Evolutionary conservation across 2,888 invertebrate genomes (phyloP).

Genomic region (Tiliacea citrago): DNA sequence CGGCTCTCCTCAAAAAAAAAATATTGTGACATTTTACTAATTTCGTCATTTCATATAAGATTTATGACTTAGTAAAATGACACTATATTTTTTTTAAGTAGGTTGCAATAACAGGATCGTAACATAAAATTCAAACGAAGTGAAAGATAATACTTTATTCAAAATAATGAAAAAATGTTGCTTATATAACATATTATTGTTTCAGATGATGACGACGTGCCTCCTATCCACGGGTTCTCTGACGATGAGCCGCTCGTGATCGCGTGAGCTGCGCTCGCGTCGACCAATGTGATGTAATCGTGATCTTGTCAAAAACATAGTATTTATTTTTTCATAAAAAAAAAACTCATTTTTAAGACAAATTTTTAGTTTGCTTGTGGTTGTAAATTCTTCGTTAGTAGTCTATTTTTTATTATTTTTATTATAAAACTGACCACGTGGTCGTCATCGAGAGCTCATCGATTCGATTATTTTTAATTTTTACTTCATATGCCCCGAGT

Average conservation of each 20-base stretch:
- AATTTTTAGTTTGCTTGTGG: slow-evolving; percentile 43
- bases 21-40: no score
- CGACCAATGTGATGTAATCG: slow-evolving; percentile 75
- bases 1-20: no score
- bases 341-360: slow-evolving; percentile 35
- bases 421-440: slow-evolving; percentile 27
- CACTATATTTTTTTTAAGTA: no score
- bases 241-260: slow-evolving; percentile 98
- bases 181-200: slow-evolving; percentile 29
- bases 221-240: slow-evolving; percentile 97
- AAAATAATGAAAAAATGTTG: slow-evolving; percentile 16
- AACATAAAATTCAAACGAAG: background rate
- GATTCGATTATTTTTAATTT: slow-evolving; percentile 51
- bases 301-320: slow-evolving; percentile 82
- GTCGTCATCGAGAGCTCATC: slow-evolving; percentile 41
- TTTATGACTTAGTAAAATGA: no score
- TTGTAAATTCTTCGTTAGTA: slow-evolving; percentile 46
- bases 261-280: slow-evolving; percentile 90
- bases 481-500: slow-evolving; percentile 67
- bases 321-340: slow-evolving; percentile 76
- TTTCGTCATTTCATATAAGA: no score
- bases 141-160: slow-evolving; percentile 43
- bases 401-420: slow-evolving; percentile 28
- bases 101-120: background rate
- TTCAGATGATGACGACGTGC: slow-evolving; percentile 95